Evolutionary conservation across 2,888 invertebrate genomes (phyloP), one percentile per base, ranked within the genome.

Genomic region (Apantesis nais): DNA sequence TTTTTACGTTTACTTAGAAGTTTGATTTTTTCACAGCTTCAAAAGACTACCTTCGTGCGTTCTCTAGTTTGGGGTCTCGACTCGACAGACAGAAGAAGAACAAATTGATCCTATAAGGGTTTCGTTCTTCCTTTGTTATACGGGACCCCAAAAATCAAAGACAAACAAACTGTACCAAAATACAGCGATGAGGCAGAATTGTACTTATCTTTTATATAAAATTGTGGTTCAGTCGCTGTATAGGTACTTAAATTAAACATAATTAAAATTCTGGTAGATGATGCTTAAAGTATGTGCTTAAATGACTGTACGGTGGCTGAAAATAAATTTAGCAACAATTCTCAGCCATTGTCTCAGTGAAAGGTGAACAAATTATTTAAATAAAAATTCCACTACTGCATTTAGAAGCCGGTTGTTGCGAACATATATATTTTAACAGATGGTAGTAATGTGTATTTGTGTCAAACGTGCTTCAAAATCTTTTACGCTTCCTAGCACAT

Each of bases 391-490:
- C n/a, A 31, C n/a, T 7, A 22, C 34, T 55, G 37, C 22, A 52
- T 55, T n/a, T 52, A 12, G 12, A 44, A 37, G 11, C 25, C 39
- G 62, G 31, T 62, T 39, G 52, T 34, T 62, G 34, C n/a, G 19
- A 22, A 31, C 12, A 48, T 22, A 61, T 16, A 61, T 37, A 67
- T 37, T 67, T 67, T 39, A 19, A 52, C 37, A 52, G 62, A 34
- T 34, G 44, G 31, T 22, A 31, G 44, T 44, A 8, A 11, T 58
- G 19, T 25, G 60, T 64, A 69, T 64, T 64, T 25, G 44, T 69
- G 68, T 44, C 68, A 60, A 22, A 69, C 68, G 64, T 69, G 68
- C 64, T 55, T 34, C 4, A 64, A 29, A 68, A n/a, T 5, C 29
- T 55, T 39, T 55, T 29, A 55, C 55, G 55, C 16, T n/a, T 34